Percentiles rank a stretch among this genome's conserved stretches.
Conservation (phyloP, 2,888 invertebrate genomes). For the Belgica antarctica region DNA sequence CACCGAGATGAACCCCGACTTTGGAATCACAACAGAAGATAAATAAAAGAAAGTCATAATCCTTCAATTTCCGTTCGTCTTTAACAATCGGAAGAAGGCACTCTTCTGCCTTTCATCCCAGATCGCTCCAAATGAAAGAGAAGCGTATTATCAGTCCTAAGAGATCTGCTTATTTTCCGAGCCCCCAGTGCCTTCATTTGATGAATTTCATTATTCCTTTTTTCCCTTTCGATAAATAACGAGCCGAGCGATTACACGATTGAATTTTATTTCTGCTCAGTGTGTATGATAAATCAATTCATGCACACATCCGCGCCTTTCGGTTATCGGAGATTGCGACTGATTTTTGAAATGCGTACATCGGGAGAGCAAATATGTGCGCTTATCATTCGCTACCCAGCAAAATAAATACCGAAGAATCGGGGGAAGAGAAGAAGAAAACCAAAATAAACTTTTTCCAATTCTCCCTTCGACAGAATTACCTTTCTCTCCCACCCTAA, state of each 20-base stretch:
- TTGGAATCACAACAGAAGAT: not conserved
- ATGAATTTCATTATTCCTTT: constrained; percentile 35
- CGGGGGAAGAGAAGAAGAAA: not conserved
- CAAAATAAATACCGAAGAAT: constrained; percentile 1
- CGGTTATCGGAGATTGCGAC: constrained; percentile 13
- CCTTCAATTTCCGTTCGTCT: constrained; percentile 36
- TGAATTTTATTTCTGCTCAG: constrained; percentile 3
- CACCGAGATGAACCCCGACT: not conserved
- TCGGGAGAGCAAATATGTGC: constrained; percentile 1
- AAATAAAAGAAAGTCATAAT: constrained; percentile 22
- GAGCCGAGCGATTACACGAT: constrained; percentile 16
- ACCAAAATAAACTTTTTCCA: not conserved
- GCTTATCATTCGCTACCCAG: constrained; percentile 29
- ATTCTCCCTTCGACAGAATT: not conserved
- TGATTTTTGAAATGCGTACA: not conserved
- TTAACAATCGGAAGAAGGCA: not conserved
- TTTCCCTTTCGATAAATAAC: not conserved
- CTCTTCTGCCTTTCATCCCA: not conserved
- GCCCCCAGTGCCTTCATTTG: constrained; percentile 23
- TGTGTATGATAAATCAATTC: constrained; percentile 22
- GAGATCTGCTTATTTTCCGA: not conserved
- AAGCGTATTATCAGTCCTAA: not conserved
- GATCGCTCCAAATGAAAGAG: not conserved
- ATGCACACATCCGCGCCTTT: constrained; percentile 32
- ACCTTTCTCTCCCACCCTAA: not conserved